These are phyloP conservation scores for Schizaphis graminum DNA, from an alignment of 2,888 invertebrate genomes.

Conservation along the genomic window DNA sequence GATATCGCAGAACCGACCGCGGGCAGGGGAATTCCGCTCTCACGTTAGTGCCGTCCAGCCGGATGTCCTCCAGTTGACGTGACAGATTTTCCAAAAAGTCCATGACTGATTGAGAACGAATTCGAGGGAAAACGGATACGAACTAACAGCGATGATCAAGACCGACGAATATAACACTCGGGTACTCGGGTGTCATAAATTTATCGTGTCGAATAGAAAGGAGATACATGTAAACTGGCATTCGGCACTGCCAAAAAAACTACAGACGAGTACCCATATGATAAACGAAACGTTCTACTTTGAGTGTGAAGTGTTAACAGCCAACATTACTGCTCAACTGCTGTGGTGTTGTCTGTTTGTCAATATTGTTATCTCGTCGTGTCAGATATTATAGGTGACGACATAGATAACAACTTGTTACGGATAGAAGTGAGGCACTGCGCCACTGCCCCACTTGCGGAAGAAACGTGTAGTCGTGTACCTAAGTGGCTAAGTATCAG, in stretches of 20 bases:
- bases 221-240: background rate
- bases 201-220: background rate
- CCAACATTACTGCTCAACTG: background rate
- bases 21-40: conserved; percentile 6
- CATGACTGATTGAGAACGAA: background rate
- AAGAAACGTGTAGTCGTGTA: too few relatives aligned
- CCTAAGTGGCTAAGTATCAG: too few relatives aligned
- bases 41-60: background rate
- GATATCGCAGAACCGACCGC: conserved; percentile 29
- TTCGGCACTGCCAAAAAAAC: background rate
- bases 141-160: background rate
- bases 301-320: background rate
- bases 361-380: background rate
- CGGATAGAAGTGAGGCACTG: too few relatives aligned
- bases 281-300: background rate
- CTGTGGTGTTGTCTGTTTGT: background rate
- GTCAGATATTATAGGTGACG: background rate
- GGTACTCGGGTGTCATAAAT: background rate
- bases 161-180: background rate
- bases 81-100: conserved; percentile 36
- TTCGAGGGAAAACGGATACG: background rate
- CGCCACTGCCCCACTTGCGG: too few relatives aligned
- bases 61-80: background rate
- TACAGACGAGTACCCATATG: too few relatives aligned
- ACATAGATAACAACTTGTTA: background rate